Conservation (phyloP, 2,113 vertebrate species). For the Gymnarchus niloticus region DNA sequence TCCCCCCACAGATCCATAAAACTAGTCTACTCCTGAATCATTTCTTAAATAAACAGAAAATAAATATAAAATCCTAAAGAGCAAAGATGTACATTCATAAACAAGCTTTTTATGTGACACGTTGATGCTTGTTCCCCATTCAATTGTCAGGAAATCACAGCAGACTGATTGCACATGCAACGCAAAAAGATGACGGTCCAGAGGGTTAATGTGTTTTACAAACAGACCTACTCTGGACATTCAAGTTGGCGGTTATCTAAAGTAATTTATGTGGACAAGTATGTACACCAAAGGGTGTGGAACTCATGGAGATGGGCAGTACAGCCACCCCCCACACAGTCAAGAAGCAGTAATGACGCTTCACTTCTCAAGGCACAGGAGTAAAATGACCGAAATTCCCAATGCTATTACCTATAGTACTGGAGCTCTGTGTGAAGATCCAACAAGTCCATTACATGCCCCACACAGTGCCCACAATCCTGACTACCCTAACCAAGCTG, state of each 20-base stretch:
- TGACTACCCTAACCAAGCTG: background rate
- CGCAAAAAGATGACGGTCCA: background rate
- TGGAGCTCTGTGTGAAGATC: background rate
- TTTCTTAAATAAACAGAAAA: slow-evolving; percentile 26
- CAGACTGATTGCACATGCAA: background rate
- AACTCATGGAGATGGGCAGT: slow-evolving; percentile 14
- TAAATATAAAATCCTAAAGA: slow-evolving; percentile 5
- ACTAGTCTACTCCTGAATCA: background rate
- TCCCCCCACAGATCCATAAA: background rate
- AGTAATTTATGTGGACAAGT: no score
- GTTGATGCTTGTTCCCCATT: background rate
- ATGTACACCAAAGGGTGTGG: no score
- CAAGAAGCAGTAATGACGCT: slow-evolving; percentile 12
- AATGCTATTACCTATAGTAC: background rate
- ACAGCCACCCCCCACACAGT: slow-evolving; percentile 8
- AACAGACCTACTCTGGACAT: no score
- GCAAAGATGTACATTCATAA: background rate
- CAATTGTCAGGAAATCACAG: background rate
- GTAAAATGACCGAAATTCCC: background rate
- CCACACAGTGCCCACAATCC: background rate
- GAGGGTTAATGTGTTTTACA: background rate
- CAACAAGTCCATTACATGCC: background rate
- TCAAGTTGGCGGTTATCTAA: no score
- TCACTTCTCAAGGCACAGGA: background rate
- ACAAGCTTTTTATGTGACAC: background rate